Base-by-base conservation (phyloP, 2,888 invertebrate genomes). In the Drosophila tanythrix region DNA sequence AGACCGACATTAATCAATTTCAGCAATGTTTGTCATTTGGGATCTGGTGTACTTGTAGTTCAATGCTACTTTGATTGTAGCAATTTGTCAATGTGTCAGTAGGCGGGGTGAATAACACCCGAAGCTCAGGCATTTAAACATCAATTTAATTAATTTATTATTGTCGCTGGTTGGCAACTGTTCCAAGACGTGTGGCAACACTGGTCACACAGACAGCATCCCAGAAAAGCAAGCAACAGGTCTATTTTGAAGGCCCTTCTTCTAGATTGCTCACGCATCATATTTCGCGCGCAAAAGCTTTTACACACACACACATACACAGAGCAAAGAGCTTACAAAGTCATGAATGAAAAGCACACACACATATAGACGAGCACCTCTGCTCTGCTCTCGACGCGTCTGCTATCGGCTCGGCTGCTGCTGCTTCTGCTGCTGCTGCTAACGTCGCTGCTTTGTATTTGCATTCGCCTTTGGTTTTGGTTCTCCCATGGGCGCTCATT, bases 111-210 rank as follows among this genome's bases (percentile, higher is more conserved):
- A 81, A 81, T 74, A 81, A 70, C 81, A 59, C 76, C 53, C 66
- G 33, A 59, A 46, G 50, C 43, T 25, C 35, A 59, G 69, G 55
- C 71, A 77, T 76, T 79, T 72, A 82, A 79, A 82, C 84, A 83
- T 82, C 77, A 89, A 86, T 89, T 89, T 87, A 86, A 86, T 86
- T 89, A 86, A 86, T 86, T 86, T 87, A 86, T 76, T 87, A 63
- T 69, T 72, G 61, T 69, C 74, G 53, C 46, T 31, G 74, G 83
- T 56, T 85, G 69, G 85, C 83, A 83, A 83, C 84, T 87, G 74
- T 57, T 43, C 27, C 25, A 3, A 52, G 43, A 33, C 46, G 62
- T 62, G 46, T 82, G 82, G 66, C 78, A 76, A 80, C 83, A 40
- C 70, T 72, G 74, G 35, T 50, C 11, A 29, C 13, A 56, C 11